These are phyloP conservation scores for Epizoanthus illoricatus DNA, from an alignment of 92 coral and sea anemone genomes.

Conservation along the genomic window DNA sequence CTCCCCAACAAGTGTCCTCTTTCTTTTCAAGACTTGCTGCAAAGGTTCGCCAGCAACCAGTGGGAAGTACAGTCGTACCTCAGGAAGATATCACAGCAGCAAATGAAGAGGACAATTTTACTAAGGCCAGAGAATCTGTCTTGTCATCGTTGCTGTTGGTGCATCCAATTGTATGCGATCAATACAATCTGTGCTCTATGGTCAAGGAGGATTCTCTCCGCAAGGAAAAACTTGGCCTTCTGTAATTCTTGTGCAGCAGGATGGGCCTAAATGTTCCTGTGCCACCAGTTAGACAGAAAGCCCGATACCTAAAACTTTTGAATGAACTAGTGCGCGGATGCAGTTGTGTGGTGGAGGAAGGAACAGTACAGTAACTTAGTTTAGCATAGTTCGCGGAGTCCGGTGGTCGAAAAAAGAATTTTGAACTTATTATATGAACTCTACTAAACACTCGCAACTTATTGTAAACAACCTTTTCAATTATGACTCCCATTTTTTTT, in stretches of 20 bases:
- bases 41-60: conserved; percentile 34
- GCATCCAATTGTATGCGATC: conserved; percentile 47
- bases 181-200: conserved; percentile 37
- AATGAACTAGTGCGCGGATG: conserved; percentile 17
- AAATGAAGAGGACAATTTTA: conserved; percentile 38
- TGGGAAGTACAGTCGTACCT: conserved; percentile 1
- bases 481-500: no score
- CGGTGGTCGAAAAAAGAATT: no score
- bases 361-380: no score
- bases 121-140: conserved; percentile 26
- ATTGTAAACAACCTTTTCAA: no score
- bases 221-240: conserved; percentile 21
- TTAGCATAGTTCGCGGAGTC: no score
- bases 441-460: no score
- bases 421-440: no score
- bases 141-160: conserved; percentile 7
- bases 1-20: conserved; percentile 35
- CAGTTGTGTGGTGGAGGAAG: conserved; percentile 14
- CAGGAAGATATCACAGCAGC: conserved; percentile 31
- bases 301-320: conserved; percentile 28
- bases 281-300: conserved; percentile 39
- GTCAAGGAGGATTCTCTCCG: conserved; percentile 18
- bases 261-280: conserved; percentile 23
- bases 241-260: conserved; percentile 18
- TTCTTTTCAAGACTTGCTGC: conserved; percentile 52